phyloP scores from a whole-genome alignment of 2,113 vertebrate species.

The Eulemur macaco region DNA sequence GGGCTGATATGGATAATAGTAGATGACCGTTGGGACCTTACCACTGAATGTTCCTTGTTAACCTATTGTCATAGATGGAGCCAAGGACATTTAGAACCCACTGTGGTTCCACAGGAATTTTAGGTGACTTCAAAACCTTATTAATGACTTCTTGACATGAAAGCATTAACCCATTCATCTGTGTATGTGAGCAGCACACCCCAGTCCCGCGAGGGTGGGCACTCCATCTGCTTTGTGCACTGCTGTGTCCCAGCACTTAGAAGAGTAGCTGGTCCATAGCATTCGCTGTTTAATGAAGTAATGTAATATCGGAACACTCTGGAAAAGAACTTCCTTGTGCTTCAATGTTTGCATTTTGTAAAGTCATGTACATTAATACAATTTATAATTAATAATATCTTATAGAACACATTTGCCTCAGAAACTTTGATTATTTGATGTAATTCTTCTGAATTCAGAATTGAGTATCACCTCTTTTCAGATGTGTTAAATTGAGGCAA shows the following conservation, averaged over 20 bases:
- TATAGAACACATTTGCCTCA: not conserved
- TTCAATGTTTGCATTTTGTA: conserved; percentile 7
- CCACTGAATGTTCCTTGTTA: not conserved
- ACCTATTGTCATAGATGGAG: no score
- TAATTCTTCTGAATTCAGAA: conserved; percentile 42
- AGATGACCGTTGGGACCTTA: not conserved
- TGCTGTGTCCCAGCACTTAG: not conserved
- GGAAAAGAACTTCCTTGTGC: not conserved
- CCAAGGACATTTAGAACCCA: not conserved
- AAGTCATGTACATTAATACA: not conserved
- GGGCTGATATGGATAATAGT: not conserved
- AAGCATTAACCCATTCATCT: not conserved
- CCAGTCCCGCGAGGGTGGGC: not conserved
- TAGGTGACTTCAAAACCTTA: not conserved
- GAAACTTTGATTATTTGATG: not conserved
- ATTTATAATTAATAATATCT: not conserved
- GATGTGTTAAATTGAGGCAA: not conserved
- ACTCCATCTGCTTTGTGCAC: not conserved
- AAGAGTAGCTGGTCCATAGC: not conserved
- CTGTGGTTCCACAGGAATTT: not conserved
- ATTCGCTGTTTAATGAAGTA: not conserved
- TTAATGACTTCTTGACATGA: not conserved
- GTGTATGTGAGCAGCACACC: not conserved
- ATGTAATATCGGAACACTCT: not conserved
- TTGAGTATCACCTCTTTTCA: not conserved